A percentile compares a stretch with the other conserved stretches of the same genome.
phyloP scores from a whole-genome alignment of 2,113 vertebrate genomes.

The Scatophagus argus region DNA sequence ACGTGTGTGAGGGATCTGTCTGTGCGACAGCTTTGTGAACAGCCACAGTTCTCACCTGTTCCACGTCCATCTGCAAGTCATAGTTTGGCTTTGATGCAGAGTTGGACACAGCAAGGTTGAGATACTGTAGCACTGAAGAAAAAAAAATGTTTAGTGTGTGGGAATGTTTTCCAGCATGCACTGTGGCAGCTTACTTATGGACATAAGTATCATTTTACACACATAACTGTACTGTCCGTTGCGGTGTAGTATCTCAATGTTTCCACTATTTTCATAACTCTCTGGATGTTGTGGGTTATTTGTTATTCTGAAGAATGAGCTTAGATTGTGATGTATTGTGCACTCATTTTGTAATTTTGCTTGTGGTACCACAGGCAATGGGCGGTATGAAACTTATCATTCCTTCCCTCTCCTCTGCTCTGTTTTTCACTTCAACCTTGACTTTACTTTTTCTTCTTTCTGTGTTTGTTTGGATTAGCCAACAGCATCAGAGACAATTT shows the following conservation, averaged over 20 bases:
- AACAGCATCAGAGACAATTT: neutral
- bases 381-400: neutral
- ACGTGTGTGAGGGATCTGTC: neutral
- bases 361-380: neutral
- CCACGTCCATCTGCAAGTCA: neutral
- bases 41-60: neutral
- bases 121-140: neutral
- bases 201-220: neutral
- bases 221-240: neutral
- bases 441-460: neutral
- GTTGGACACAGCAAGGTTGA: neutral
- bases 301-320: neutral
- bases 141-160: no score
- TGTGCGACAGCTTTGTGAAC: neutral
- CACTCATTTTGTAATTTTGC: neutral
- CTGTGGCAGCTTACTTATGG: neutral
- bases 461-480: neutral
- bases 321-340: neutral
- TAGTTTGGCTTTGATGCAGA: no score
- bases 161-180: neutral
- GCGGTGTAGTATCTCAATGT: neutral
- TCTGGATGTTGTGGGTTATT: neutral
- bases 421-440: neutral
- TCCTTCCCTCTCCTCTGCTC: neutral
- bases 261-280: neutral